Conservation (phyloP, 2,113 vertebrate genomes). For the Neolamprologus kungweensis region DNA sequence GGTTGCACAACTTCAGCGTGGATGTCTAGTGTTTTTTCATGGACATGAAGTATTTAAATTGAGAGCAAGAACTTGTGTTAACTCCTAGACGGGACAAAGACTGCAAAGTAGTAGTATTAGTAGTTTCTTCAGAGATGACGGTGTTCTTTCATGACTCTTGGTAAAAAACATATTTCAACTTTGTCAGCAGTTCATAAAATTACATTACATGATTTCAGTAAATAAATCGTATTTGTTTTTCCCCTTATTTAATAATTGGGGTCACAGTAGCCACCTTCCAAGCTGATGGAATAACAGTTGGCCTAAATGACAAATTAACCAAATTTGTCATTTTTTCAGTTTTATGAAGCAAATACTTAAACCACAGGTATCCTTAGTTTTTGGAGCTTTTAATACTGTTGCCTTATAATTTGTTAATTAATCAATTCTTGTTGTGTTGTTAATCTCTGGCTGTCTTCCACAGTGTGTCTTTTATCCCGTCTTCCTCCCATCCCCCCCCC, state of each 20-base stretch:
- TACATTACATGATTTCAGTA: neutral
- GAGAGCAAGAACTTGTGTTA: neutral
- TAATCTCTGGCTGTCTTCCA: neutral
- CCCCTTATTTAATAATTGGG: neutral
- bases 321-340: neutral
- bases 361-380: neutral
- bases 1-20: conserved; percentile 46
- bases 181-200: neutral
- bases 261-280: neutral
- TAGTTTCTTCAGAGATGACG: neutral
- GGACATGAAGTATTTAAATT: neutral
- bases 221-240: neutral
- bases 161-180: neutral
- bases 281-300: neutral
- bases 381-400: neutral
- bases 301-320: neutral
- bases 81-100: neutral
- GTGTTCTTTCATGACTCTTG: neutral
- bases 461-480: neutral
- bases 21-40: neutral
- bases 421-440: neutral
- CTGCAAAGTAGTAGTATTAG: neutral
- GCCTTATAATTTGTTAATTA: neutral
- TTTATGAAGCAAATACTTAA: neutral
- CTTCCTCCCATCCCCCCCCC: neutral